Conservation (phyloP, 1,140 invertebrate genomes). For the Calephelis virginiensis region DNA sequence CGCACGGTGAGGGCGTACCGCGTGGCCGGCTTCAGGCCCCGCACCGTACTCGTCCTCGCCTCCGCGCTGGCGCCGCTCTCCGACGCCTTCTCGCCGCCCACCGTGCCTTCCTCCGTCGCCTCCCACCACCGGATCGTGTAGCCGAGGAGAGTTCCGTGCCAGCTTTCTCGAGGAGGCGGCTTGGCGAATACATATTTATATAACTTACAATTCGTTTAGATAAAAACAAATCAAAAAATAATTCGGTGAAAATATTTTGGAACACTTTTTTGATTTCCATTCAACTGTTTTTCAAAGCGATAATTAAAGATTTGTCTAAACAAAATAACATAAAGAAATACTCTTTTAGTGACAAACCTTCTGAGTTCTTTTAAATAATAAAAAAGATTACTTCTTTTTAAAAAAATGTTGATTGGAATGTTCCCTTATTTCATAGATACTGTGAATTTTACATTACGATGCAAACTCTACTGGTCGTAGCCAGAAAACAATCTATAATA, state of each 20-base stretch:
- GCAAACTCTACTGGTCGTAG: not conserved
- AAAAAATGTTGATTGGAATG: conserved; percentile 18
- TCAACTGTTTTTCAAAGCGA: too few species aligned
- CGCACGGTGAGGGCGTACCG: conserved; percentile 90
- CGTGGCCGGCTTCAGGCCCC: conserved; percentile 88
- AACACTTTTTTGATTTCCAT: too few species aligned
- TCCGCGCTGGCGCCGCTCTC: conserved; percentile 67
- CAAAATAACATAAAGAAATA: too few species aligned
- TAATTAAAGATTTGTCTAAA: too few species aligned
- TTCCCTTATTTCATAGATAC: not conserved
- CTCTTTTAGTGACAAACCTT: too few species aligned
- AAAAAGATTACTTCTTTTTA: too few species aligned
- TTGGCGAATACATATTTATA: conserved; percentile 21
- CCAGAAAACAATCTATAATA: too few species aligned
- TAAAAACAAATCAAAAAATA: too few species aligned
- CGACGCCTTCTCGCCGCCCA: conserved; percentile 71
- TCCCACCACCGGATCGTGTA: conserved; percentile 87
- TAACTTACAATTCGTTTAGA: too few species aligned
- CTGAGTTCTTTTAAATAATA: too few species aligned
- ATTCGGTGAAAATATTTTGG: too few species aligned
- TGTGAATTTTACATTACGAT: not conserved
- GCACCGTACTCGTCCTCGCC: conserved; percentile 82
- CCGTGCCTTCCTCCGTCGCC: conserved; percentile 59
- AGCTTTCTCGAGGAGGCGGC: conserved; percentile 85
- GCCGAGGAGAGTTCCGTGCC: conserved; percentile 89